A percentile compares a stretch with the other conserved stretches of the same genome.
phyloP scores from a whole-genome alignment of 2,797 vertebrate species.

The Morelia viridis region DNA sequence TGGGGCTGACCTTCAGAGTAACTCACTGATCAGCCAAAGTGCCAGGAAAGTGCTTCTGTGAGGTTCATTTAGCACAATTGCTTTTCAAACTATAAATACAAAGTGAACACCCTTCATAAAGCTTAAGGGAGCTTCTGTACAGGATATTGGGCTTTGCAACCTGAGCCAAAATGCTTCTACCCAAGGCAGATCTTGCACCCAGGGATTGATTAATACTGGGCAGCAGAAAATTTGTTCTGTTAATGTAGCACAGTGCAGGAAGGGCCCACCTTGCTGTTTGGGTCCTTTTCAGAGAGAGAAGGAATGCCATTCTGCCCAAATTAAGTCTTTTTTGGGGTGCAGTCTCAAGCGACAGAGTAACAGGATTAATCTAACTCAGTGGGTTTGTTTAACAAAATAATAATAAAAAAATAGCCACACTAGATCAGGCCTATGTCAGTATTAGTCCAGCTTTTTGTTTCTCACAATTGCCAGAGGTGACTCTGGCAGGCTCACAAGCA shows the following conservation, averaged over 20 bases:
- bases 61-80: conserved; percentile 47
- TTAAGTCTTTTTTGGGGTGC: neutral
- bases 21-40: conserved; percentile 30
- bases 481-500: neutral
- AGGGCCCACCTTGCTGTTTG: neutral
- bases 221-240: neutral
- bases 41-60: conserved; percentile 30
- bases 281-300: neutral
- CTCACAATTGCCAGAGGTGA: neutral
- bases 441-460: neutral
- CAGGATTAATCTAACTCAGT: neutral
- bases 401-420: neutral
- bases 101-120: conserved; percentile 35
- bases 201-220: neutral
- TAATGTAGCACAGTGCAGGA: neutral
- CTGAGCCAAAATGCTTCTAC: conserved; percentile 27
- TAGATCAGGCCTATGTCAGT: neutral
- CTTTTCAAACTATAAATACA: conserved; percentile 55
- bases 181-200: neutral
- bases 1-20: conserved; percentile 49
- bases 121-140: conserved; percentile 33
- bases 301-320: neutral
- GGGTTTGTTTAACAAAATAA: neutral
- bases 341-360: neutral
- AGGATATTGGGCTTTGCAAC: conserved; percentile 4